Evolutionary conservation across 2,797 vertebrate species (phyloP), one percentile per base, ranked within the genome.

Genomic region (Gymnocypris eckloni): DNA sequence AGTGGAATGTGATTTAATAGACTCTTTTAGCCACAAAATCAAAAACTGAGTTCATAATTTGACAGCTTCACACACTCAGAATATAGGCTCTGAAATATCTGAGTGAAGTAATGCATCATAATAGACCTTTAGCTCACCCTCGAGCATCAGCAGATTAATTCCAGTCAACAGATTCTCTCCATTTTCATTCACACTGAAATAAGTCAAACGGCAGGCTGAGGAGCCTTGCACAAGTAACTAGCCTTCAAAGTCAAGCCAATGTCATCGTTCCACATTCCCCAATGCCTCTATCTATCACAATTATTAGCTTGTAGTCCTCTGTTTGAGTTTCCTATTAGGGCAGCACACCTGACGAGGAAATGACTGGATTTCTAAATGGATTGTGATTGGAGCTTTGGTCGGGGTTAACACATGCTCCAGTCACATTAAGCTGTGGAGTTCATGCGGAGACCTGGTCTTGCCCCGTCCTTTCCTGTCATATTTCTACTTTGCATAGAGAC

Each of bases 161-260:
- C 37, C 52, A 59, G 52, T 72, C 54, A 56, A 82, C 52, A 18
- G 52, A 82, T 56, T 72, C 25, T 71, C 37, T 72, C 50, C 37
- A 71, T 56, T 72, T 56, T 82, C 80, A 82, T 82, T 82, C 37
- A 59, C 18, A 20, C n/a, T 56, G 28, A 81, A 81, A 71, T 71
- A 54, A 56, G 67, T 82, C 10, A 71, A 39, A 48, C 1, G 11
- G 43, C 64, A 50, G 33, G 43, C 54, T 2, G 13, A 52, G 20
- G 33, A 82, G 37, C 48, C 67, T 43, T 25, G 6, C 59, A 48
- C 10, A 66, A 66, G 67, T 39, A 43, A 43, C 41, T 52, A 41
- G 13, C 80, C 3, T 82, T 71, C 50, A 82, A 72, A 72, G 81
- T 72, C 69, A 59, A 10, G n/a, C 39, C 81, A 82, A 82, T 59